Evolutionary conservation across 2,888 invertebrate species (phyloP), one percentile per base, ranked within the genome.

Genomic region (Drosophila emarginata): DNA sequence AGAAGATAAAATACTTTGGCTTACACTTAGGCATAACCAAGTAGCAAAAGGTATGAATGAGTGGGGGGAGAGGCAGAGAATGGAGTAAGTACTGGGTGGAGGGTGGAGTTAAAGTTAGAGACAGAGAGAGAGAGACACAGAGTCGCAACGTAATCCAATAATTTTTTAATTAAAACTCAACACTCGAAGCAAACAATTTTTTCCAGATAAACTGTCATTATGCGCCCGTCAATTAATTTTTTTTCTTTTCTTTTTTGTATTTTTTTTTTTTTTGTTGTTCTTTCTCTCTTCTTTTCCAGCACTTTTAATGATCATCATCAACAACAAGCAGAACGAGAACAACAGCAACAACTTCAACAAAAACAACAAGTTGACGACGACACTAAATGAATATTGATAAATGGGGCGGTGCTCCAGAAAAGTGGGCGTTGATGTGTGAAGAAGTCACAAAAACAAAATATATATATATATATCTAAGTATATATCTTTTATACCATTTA

Each of bases 371-470:
- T 71, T 67, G 72, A 77, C 79, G 77, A 84, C 89, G 89, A 89
- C 89, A 86, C 89, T 79, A 88, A 89, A 89, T 89, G 89, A 89
- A 89, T 89, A 89, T 89, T 89, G 90, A 89, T 89, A 89, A 89
- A 90, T 87, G 85, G 89, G 89, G 89, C 90, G 89, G 85, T 84
- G 72, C 70, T 72, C 70, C 70, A 71, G 72, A 72, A 71, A 80
- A 80, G 80, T 80, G 87, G 89, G 89, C 89, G 89, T 83, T 67
- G 61, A 54, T 74, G 74, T 74, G 74, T 74, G 70, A 64, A 64
- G 64, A 68, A 64, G 65, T 72, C 58, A 51, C 59, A 59, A 71
- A 58, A 40, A 14, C n/a, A n/a, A n/a, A n/a, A n/a, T n/a, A 12
- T 11, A 4, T 26, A 12, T 14, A 39, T 15, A 45, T 11, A 45